Base-by-base conservation (phyloP, 2,888 invertebrate species). In the Proisotoma minuta region DNA sequence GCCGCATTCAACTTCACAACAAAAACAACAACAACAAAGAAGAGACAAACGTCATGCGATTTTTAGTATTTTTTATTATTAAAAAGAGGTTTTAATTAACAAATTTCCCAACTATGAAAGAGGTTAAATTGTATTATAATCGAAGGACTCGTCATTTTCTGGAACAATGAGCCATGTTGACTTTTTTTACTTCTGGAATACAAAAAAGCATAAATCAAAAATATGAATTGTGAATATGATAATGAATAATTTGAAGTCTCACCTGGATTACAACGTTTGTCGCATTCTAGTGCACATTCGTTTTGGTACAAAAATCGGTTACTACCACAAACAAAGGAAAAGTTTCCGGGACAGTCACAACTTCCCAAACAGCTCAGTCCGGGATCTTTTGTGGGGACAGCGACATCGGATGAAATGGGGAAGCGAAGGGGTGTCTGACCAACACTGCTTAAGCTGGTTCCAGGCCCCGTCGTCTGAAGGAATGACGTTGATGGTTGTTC, bases 321-420 rank as follows among this genome's bases (percentile, higher is more conserved):
- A 12, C n/a, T 18, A 5, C 52, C 52, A 20, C 52, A 52, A 12
- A 52, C 52, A 18, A 52, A 52, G 18, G 8, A n/a, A 27, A 52
- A 52, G 8, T 52, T n/a, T 18, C 23, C 23, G 3, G 52, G 52
- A 27, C 52, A 52, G 29, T 29, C 29, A 20, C 52, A 52, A 27
- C 23, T 52, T 52, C 52, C 52, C 52, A 52, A 52, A 26, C 52
- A 52, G n/a, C 15, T 18, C 29, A 28, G 28, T 5, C 52, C 52
- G 3, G 52, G 52, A 18, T 52, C 52, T 4, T 3, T 26, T 5
- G 47, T 47, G 18, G 52, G 26, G 4, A 22, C n/a, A n/a, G n/a
- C n/a, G n/a, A n/a, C n/a, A n/a, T n/a, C n/a, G 8, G 8, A 10
- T 34, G 34, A 10, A 10, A 15, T 8, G 8, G 34, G 34, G 8